Conservation (phyloP, 2,113 vertebrate genomes). For the Paraplagusia blochii region DNA sequence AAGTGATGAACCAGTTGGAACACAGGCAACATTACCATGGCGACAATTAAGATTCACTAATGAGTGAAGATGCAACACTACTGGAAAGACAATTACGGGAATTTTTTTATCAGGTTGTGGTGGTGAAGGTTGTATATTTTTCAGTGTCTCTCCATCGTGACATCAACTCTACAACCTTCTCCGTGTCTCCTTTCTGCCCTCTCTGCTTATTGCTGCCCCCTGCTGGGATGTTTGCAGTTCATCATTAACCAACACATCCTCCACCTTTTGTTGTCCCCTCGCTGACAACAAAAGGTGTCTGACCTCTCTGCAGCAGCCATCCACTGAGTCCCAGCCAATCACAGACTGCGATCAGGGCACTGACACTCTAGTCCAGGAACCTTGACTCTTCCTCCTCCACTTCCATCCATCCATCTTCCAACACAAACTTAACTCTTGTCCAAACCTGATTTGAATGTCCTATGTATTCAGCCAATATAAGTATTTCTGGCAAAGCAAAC, state of each 20-base stretch:
- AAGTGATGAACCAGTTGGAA: background rate
- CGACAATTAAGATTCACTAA: background rate
- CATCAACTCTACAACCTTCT: too few relatives aligned
- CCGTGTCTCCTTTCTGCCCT: too few relatives aligned
- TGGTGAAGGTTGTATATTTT: too few relatives aligned
- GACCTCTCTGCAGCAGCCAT: slow-evolving; percentile 23
- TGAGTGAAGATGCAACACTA: background rate
- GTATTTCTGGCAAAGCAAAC: background rate
- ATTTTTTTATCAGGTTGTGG: background rate
- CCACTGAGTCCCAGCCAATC: slow-evolving; percentile 35
- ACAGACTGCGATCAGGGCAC: slow-evolving; percentile 47
- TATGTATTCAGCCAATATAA: too few relatives aligned
- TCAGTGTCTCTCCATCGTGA: too few relatives aligned
- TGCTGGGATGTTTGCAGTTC: slow-evolving; percentile 15
- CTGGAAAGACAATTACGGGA: background rate
- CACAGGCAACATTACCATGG: background rate
- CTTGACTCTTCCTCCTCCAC: slow-evolving; percentile 37
- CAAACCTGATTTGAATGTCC: too few relatives aligned
- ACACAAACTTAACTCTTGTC: slow-evolving; percentile 20
- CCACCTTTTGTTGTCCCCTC: slow-evolving; percentile 20
- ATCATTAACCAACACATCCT: too few relatives aligned
- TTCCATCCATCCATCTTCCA: slow-evolving; percentile 13
- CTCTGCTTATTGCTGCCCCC: background rate
- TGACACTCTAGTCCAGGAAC: slow-evolving; percentile 38
- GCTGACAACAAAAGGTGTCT: slow-evolving; percentile 35